A percentile compares a stretch with the other conserved stretches of the same genome.
Conservation (phyloP, 2,888 invertebrate species). For the Drosophila colorata region DNA sequence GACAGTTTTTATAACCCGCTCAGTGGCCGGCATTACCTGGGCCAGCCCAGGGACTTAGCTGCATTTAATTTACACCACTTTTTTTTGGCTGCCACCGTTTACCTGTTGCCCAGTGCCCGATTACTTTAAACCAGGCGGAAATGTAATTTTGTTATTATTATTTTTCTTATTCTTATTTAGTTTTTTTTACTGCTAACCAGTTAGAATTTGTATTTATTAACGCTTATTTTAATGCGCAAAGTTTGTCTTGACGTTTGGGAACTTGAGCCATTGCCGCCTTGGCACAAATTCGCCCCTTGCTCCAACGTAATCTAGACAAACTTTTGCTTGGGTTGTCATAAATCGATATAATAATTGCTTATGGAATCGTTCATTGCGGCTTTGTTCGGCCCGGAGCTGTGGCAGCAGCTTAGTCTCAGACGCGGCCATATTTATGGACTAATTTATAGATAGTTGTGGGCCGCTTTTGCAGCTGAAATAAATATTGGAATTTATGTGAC, state of each 20-base stretch:
- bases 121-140: constrained; percentile 53
- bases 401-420: constrained; percentile 28
- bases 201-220: constrained; percentile 63
- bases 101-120: constrained; percentile 47
- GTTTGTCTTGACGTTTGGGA: constrained; percentile 23
- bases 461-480: constrained; percentile 37
- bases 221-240: constrained; percentile 38
- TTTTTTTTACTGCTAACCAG: constrained; percentile 17
- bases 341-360: constrained; percentile 73
- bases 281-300: constrained; percentile 40
- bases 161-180: constrained; percentile 6
- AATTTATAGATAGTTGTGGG: constrained; percentile 53
- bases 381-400: constrained; percentile 42
- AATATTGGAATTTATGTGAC: constrained; percentile 65
- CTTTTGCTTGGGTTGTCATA: constrained; percentile 44
- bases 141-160: constrained; percentile 41
- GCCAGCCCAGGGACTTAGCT: constrained; percentile 29
- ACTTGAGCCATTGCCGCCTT: constrained; percentile 50
- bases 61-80: constrained; percentile 31
- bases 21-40: constrained; percentile 29
- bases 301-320: constrained; percentile 39
- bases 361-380: constrained; percentile 73
- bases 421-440: constrained; percentile 48
- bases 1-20: constrained; percentile 75
- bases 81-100: constrained; percentile 37